Percentiles rank a stretch among this genome's conserved stretches.
These are phyloP conservation scores for Chromoteleia sp. DNA, from an alignment of 2,888 invertebrate genomes.

Conservation along the genomic window DNA sequence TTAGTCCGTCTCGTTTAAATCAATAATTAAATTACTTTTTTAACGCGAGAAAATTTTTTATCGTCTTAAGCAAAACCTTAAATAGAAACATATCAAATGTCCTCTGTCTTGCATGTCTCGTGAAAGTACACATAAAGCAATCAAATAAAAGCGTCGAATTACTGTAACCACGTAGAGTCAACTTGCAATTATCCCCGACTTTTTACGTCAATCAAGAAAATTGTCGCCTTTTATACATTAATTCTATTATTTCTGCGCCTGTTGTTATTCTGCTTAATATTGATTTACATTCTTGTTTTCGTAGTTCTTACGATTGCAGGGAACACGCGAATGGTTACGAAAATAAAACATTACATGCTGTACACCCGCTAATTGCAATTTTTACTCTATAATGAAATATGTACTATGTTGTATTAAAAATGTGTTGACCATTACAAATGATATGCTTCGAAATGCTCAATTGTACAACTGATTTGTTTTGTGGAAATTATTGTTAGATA, in stretches of 20 bases:
- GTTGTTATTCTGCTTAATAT: constrained; percentile 29
- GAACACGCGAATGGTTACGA: constrained; percentile 26
- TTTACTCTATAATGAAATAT: constrained; percentile 25
- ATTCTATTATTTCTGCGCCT: constrained; percentile 32
- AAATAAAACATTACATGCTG: constrained; percentile 33
- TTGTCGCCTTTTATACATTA: constrained; percentile 33
- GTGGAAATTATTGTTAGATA: constrained; percentile 21
- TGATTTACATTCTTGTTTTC: constrained; percentile 40
- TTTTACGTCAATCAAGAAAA: constrained; percentile 25
- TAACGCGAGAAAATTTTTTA: no score
- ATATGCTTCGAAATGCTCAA: constrained; percentile 10
- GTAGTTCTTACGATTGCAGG: constrained; percentile 15
- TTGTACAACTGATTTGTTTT: constrained; percentile 23
- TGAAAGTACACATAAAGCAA: constrained; percentile 47
- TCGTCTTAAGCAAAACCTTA: background rate
- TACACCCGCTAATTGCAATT: constrained; percentile 34
- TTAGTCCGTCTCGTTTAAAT: no score
- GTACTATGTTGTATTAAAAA: constrained; percentile 15
- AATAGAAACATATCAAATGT: constrained; percentile 28
- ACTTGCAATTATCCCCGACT: constrained; percentile 41
- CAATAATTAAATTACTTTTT: no score
- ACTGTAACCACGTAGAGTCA: constrained; percentile 21
- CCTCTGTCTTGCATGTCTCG: constrained; percentile 17
- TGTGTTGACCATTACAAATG: constrained; percentile 17
- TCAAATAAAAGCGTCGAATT: constrained; percentile 44